A percentile compares a stretch with the other conserved stretches of the same genome.
Conservation (phyloP, 2,888 invertebrate genomes). For the Byasa hedistus region DNA sequence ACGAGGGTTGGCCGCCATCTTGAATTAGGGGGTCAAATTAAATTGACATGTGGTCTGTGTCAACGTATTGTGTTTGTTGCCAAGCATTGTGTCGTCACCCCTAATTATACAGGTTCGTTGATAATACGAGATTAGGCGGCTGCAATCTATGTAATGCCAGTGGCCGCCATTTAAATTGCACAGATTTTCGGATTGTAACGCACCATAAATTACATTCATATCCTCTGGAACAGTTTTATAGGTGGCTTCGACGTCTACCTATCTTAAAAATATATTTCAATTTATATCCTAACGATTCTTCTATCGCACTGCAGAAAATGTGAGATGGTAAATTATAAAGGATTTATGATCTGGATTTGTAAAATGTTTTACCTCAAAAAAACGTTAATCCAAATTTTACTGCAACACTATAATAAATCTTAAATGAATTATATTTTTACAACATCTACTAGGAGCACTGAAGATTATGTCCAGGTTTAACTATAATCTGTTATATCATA, state of each 20-base stretch:
- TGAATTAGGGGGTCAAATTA: conserved; percentile 75
- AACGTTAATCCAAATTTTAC: not conserved
- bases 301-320: conserved; percentile 12
- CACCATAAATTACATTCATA: conserved; percentile 41
- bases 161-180: conserved; percentile 54
- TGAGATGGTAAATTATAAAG: conserved; percentile 15
- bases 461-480: no score
- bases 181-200: conserved; percentile 46
- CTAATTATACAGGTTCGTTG: conserved; percentile 72
- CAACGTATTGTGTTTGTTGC: conserved; percentile 69
- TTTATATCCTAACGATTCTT: conserved; percentile 12
- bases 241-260: conserved; percentile 6
- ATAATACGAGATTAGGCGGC: conserved; percentile 65
- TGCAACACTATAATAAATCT: no score
- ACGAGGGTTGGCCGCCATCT: conserved; percentile 70
- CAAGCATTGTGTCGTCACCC: conserved; percentile 73
- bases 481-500: no score
- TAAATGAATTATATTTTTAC: no score
- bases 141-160: conserved; percentile 69
- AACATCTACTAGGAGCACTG: no score
- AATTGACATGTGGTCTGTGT: conserved; percentile 76
- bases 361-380: conserved; percentile 2
- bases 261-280: conserved; percentile 23
- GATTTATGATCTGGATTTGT: conserved; percentile 3
- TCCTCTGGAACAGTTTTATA: conserved; percentile 21